A percentile compares a stretch with the other conserved stretches of the same genome.
These are phyloP conservation scores for Elaeidobius kamerunicus DNA, from an alignment of 2,888 invertebrate genomes.

Conservation along the genomic window DNA sequence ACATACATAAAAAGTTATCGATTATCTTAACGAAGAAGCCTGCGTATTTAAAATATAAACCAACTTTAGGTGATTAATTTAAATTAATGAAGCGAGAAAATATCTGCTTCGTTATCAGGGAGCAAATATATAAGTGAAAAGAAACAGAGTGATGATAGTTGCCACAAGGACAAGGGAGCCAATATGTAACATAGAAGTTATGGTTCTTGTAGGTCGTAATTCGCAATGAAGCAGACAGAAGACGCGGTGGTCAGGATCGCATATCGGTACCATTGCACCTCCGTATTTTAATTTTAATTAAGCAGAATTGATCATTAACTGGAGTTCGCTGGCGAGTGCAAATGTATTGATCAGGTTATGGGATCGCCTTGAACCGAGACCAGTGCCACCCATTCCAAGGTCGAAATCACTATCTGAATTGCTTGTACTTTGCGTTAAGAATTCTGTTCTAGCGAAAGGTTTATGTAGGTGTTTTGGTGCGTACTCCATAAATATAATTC, in stretches of 20 bases:
- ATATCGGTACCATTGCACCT: conserved; percentile 37
- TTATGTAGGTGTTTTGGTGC: conserved; percentile 13
- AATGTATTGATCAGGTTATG: conserved; percentile 45
- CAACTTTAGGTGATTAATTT: too few species aligned
- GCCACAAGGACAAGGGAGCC: conserved; percentile 34
- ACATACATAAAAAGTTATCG: too few species aligned
- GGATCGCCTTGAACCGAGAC: conserved; percentile 46
- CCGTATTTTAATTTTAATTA: conserved; percentile 50
- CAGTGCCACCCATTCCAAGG: conserved; percentile 43
- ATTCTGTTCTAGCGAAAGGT: conserved; percentile 13
- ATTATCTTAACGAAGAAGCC: too few species aligned
- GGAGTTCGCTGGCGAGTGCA: conserved; percentile 35
- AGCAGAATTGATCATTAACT: conserved; percentile 47
- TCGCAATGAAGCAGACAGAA: conserved; percentile 27
- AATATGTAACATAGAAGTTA: conserved; percentile 39
- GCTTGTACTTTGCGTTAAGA: conserved; percentile 26
- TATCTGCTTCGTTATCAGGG: conserved; percentile 10
- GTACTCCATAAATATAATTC: conserved; percentile 16
- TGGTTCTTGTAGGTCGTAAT: conserved; percentile 39
- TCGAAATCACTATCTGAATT: conserved; percentile 27
- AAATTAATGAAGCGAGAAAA: conserved; percentile 12
- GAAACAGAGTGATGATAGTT: conserved; percentile 36
- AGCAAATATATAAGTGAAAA: conserved; percentile 14
- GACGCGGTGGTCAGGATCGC: conserved; percentile 34
- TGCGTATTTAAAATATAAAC: too few species aligned